These are phyloP conservation scores for Dryomyza anilis DNA, from an alignment of 2,888 invertebrate genomes.

Conservation along the genomic window DNA sequence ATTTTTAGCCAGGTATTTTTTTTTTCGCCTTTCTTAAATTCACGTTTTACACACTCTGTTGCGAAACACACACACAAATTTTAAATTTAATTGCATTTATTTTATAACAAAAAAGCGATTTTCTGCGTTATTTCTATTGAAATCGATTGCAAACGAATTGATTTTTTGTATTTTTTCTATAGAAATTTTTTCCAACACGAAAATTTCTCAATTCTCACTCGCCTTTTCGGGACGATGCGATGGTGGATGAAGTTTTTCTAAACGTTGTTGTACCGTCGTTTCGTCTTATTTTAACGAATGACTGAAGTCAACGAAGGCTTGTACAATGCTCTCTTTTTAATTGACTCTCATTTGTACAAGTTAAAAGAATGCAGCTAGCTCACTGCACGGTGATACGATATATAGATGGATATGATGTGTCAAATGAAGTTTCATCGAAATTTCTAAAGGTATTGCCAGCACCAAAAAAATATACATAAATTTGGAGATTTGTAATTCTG, in stretches of 20 bases:
- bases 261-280: neutral
- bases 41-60: constrained; percentile 17
- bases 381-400: too few relatives aligned
- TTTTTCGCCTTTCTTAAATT: constrained; percentile 9
- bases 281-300: neutral
- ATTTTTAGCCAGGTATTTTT: constrained; percentile 16
- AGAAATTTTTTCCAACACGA: constrained; percentile 29
- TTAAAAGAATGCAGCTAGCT: constrained; percentile 14
- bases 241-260: constrained; percentile 21
- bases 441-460: too few relatives aligned
- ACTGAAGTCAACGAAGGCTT: constrained; percentile 4
- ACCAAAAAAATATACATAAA: too few relatives aligned
- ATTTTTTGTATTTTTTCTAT: constrained; percentile 22
- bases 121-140: constrained; percentile 24
- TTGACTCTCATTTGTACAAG: too few relatives aligned
- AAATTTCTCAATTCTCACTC: constrained; percentile 30
- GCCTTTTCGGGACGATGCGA: constrained; percentile 27
- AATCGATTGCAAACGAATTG: constrained; percentile 21
- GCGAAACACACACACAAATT: constrained; percentile 24
- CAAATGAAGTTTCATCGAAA: too few relatives aligned
- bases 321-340: neutral
- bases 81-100: constrained; percentile 8
- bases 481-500: too few relatives aligned
- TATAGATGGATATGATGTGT: too few relatives aligned
- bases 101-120: constrained; percentile 14